Base-by-base conservation (phyloP, 2,797 vertebrate genomes). In the Microctenopoma lineatum region DNA sequence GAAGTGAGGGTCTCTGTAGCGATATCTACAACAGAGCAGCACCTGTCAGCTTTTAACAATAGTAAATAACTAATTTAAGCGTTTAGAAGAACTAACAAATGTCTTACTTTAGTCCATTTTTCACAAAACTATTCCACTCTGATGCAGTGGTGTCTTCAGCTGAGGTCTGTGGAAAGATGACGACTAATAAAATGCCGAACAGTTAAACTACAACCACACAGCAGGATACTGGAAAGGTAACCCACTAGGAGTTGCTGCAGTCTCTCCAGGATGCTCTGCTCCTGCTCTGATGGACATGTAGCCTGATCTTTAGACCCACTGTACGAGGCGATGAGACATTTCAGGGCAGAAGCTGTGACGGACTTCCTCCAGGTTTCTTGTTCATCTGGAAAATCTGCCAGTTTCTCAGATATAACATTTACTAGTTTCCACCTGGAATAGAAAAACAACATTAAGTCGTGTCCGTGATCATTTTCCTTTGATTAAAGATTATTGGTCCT, bases 21-120 rank as follows among this genome's bases (percentile, higher is more conserved):
- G 96, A 87, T 93, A 94, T 80, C 98, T 99, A 10, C 38, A 59
- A 38, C 0, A 41, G 5, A 32, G 29, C 5, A 32, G 29, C 4
- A 32, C 5, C 7, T 6, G 29, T 32, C 26, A 7, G 5, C 62
- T 15, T 34, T 1, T 54, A 1, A 34, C 2, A 41, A 32, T 32
- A 32, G 29, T 7, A 32, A 32, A 32, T 7, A 32, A 6, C 7
- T 6, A 32, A 32, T 6, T 32, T 5, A 32, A 32, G 29, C 7
- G 5, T 32, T 32, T 32, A 9, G 3, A 6, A 42, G 16, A 42
- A 42, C 14, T 5, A 4, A 65, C 6, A 51, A 44, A 59, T 3
- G 39, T 78, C 96, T 88, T 90, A 98, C 98, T 95, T 99, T n/a
- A 99, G 94, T 66, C 98, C 98, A 0, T 72, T 85, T 87, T 96